Evolutionary conservation across 1,140 invertebrate species (phyloP).

Genomic region (Panulirus ornatus): DNA sequence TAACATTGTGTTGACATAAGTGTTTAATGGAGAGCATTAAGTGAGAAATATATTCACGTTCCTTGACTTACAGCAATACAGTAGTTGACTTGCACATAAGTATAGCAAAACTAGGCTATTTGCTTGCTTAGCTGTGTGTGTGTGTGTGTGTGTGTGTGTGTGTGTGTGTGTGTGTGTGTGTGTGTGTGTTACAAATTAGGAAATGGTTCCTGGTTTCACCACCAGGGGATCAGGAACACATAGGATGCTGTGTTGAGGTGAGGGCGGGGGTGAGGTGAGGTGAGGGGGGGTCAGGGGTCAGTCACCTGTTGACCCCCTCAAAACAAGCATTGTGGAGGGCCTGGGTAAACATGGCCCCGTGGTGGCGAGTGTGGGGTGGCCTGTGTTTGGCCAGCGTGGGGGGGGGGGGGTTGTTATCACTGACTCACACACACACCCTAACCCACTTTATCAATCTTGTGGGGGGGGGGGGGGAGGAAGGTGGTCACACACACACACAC

Average conservation of each 20-base stretch:
- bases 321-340: constrained; percentile 45
- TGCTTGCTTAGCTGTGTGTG: neutral
- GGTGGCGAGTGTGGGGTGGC: neutral
- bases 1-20: too few relatives aligned
- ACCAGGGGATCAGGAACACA: neutral
- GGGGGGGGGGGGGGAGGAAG: too few relatives aligned
- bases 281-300: constrained; percentile 23
- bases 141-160: constrained; percentile 39
- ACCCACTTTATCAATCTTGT: neutral
- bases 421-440: neutral
- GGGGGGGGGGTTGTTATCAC: neutral
- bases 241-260: neutral
- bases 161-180: constrained; percentile 44
- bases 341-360: constrained; percentile 19
- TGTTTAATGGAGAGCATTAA: too few relatives aligned
- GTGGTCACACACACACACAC: constrained; percentile 24
- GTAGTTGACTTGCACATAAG: too few relatives aligned
- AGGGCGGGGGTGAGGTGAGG: neutral
- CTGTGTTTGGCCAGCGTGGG: neutral
- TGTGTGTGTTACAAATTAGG: constrained; percentile 40
- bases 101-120: neutral
- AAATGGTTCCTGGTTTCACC: neutral
- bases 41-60: too few relatives aligned
- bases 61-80: too few relatives aligned
- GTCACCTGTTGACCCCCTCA: constrained; percentile 46